These are phyloP conservation scores for Engystomops pustulosus DNA, from an alignment of 2,113 vertebrate species.

Conservation along the genomic window DNA sequence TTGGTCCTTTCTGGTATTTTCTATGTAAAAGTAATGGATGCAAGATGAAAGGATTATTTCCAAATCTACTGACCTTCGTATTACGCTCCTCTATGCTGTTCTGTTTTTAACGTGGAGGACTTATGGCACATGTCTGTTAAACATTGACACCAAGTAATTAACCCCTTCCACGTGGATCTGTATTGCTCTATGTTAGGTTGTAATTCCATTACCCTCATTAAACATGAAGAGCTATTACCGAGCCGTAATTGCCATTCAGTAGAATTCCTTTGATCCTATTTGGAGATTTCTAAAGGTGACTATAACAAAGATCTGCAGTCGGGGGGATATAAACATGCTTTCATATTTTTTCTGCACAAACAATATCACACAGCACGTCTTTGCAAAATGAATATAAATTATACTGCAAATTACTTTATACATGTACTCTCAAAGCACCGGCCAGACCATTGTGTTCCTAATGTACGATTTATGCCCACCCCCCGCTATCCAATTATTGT, in stretches of 20 bases:
- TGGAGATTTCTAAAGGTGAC: constrained; percentile 25
- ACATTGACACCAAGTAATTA: neutral
- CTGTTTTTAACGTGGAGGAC: no score
- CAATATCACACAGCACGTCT: constrained; percentile 26
- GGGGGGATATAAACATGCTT: constrained; percentile 11
- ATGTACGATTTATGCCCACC: neutral
- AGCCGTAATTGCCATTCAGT: constrained; percentile 14
- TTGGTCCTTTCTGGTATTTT: no score
- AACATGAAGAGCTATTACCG: constrained; percentile 10
- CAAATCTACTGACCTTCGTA: neutral
- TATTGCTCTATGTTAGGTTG: neutral
- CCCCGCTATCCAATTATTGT: constrained; percentile 14
- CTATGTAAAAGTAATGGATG: no score
- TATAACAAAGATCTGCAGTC: constrained; percentile 8
- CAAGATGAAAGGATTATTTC: neutral
- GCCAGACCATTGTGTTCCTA: constrained; percentile 6
- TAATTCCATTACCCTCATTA: constrained; percentile 15
- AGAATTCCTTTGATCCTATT: constrained; percentile 20
- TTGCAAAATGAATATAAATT: constrained; percentile 31
- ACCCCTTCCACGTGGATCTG: neutral
- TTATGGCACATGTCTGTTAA: neutral
- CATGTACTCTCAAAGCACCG: constrained; percentile 13
- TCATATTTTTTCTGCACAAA: constrained; percentile 13
- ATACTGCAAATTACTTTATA: constrained; percentile 21
- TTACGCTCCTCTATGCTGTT: neutral